Evolutionary conservation across 2,888 invertebrate species (phyloP), one percentile per base, ranked within the genome.

Genomic region (Drosophila falleni): DNA sequence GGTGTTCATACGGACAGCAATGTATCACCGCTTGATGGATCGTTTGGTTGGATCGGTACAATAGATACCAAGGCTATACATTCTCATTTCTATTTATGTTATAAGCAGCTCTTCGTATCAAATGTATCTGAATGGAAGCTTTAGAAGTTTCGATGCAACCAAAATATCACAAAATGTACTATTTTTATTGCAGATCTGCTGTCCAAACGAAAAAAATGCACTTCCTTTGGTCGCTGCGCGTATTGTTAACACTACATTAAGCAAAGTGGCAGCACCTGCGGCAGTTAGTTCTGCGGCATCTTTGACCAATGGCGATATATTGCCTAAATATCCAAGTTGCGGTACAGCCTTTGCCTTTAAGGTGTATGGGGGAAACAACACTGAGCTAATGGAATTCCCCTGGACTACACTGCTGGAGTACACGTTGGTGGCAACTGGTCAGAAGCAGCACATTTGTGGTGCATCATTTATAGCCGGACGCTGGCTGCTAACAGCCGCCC

Each of bases 401-500:
- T 83, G 83, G 83, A 83, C 83, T 0, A 70, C 73, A 0, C n/a
- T 83, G 47, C 39, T 83, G 11, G 83, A 86, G 35, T 86, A 86
- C 31, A 65, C 69, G 0, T 0, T 46, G 5, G 0, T 0, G 89
- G 94, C 93, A 37, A n/a, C 0, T 6, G 93, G 93, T 8, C 93
- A 93, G 0, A 92, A 91, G 85, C 94, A 94, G 1, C 95, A 95
- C 71, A 94, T 95, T 74, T 96, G 96, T 82, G 96, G 96, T 0
- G 96, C 89, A 3, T 11, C 78, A 19, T 86, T 88, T 35, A 84
- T 84, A 16, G 86, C 88, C 5, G 78, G 82, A 26, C 74, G 84
- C 0, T 84, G 84, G 84, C 75, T 84, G 2, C 39, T 84, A 3
- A 84, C 84, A 0, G 84, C 84, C 1, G 84, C 83, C 8, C 84